Base-by-base conservation (phyloP, 2,888 invertebrate species). In the Idaea straminata region DNA sequence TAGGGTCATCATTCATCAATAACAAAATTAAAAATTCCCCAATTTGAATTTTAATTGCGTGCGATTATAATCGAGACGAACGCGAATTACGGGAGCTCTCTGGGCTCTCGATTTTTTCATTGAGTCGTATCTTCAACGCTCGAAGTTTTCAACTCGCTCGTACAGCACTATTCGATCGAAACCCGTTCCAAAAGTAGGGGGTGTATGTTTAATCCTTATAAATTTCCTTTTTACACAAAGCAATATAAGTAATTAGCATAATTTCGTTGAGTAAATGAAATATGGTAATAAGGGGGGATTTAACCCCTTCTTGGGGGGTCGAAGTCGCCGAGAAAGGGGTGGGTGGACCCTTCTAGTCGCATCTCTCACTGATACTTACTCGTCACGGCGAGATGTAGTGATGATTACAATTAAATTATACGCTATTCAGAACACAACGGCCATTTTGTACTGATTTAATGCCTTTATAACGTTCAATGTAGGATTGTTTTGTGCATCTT, bases 181-280 rank as follows among this genome's bases (percentile, higher is more conserved):
- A 81, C 81, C 81, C 77, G 82, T 78, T 72, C 75, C 72, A 78
- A 76, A 74, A 78, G 77, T 73, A 78, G 84, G 86, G 85, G 86
- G 90, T 86, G 86, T 88, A 88, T 89, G 87, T 91, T 90, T 92
- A 92, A 92, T 92, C 92, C 91, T 92, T 92, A 92, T 92, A 92
- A 92, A 92, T 92, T 92, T 92, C 92, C 92, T 92, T 92, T 92
- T 92, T 92, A 92, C 92, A 92, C 92, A 92, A 92, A 92, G 92
- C 92, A 92, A 92, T 92, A 92, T 92, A 92, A 92, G 91, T 92
- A 92, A 92, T 92, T 92, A 92, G 92, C 92, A 92, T 92, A 92
- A 92, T 92, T 92, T 92, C 90, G 92, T 92, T 92, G 92, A 92
- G 92, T 92, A 92, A 92, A 92, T 92, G 92, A 92, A 92, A 92